These are phyloP conservation scores for Patella depressa DNA, from an alignment of 2,888 invertebrate genomes.

Conservation along the genomic window DNA sequence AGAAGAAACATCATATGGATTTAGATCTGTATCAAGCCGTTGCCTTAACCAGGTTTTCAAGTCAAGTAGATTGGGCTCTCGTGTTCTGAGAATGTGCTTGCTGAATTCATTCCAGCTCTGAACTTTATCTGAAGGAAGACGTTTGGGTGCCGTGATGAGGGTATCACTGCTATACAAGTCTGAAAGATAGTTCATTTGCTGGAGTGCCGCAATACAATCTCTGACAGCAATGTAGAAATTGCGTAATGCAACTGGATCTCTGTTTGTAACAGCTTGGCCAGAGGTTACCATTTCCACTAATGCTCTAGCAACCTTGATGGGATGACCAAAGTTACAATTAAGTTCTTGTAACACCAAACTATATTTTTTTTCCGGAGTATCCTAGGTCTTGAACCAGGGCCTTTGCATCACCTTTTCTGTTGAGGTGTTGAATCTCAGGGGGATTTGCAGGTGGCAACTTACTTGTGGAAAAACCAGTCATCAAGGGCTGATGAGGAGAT, in stretches of 20 bases:
- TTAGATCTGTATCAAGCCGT: not conserved
- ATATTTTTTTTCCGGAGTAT: not conserved
- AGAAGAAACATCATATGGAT: no score
- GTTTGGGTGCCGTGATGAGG: not conserved
- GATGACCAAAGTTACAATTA: not conserved
- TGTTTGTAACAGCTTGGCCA: not conserved
- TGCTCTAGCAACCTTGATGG: not conserved
- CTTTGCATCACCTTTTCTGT: not conserved
- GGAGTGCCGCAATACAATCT: not conserved
- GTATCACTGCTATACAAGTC: constrained; percentile 1
- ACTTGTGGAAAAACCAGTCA: no score
- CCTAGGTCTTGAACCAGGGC: not conserved
- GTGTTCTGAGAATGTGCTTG: not conserved
- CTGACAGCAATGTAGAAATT: no score
- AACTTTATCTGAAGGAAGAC: not conserved
- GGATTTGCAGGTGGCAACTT: no score
- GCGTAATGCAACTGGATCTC: no score
- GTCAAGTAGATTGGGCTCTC: not conserved
- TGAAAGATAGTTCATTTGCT: not conserved
- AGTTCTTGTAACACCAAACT: not conserved
- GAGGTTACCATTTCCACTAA: not conserved
- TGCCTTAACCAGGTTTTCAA: not conserved
- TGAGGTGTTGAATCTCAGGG: no score
- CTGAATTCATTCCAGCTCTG: not conserved
- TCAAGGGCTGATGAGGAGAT: no score